Conservation (phyloP, 2,888 invertebrate species). For the Pimpla rufipes region DNA sequence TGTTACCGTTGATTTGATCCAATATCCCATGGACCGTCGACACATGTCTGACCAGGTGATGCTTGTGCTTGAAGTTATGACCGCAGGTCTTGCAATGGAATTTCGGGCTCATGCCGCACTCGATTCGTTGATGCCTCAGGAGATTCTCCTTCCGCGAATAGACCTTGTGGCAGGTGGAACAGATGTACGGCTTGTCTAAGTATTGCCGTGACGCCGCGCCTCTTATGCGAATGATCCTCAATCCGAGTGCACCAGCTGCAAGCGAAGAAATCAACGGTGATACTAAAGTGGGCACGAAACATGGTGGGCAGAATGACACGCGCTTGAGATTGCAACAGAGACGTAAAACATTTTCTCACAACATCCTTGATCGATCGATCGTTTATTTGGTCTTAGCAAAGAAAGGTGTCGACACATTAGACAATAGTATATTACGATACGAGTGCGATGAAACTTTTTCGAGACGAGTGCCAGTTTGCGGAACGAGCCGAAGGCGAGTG, state of each 20-base stretch:
- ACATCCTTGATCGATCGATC: background rate
- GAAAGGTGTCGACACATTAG: background rate
- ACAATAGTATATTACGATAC: background rate
- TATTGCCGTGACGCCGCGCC: constrained; percentile 63
- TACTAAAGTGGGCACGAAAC: background rate
- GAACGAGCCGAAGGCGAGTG: too few species aligned
- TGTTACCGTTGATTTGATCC: constrained; percentile 15
- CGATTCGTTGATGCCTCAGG: constrained; percentile 77
- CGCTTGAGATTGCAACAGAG: background rate
- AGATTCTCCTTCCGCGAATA: constrained; percentile 76
- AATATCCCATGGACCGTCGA: constrained; percentile 68
- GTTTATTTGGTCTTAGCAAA: background rate
- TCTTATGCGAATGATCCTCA: constrained; percentile 7
- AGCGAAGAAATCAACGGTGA: constrained; percentile 24
- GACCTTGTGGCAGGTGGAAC: constrained; percentile 75
- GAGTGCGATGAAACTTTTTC: too few species aligned
- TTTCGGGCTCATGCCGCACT: constrained; percentile 80
- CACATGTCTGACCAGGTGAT: constrained; percentile 83
- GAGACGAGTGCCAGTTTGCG: too few species aligned
- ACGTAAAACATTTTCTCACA: background rate
- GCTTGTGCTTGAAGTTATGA: constrained; percentile 85
- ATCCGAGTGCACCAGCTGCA: constrained; percentile 27
- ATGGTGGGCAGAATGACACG: background rate
- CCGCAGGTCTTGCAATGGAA: constrained; percentile 82
- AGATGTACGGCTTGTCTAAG: constrained; percentile 68